A percentile compares a stretch with the other conserved stretches of the same genome.
Evolutionary conservation across 2,113 vertebrate genomes (phyloP).

Genomic region (Struthio camelus): DNA sequence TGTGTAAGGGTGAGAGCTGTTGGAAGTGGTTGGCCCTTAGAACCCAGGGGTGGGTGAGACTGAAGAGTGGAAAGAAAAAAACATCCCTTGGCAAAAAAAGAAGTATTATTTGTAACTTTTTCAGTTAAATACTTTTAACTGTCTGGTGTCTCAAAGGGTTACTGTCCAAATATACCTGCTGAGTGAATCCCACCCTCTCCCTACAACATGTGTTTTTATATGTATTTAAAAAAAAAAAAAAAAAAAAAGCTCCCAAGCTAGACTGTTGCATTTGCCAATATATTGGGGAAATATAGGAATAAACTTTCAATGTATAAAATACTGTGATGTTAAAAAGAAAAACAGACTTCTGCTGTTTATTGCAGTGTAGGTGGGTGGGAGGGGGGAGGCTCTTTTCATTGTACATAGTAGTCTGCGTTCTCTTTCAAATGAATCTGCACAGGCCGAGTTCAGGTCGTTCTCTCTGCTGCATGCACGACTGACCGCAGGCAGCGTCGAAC

Average conservation of each 20-base stretch:
- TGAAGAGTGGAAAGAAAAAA: not conserved
- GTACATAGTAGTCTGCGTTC: slow-evolving; percentile 61
- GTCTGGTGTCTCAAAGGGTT: slow-evolving; percentile 2
- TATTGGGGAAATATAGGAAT: slow-evolving; percentile 28
- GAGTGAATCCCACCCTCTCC: not conserved
- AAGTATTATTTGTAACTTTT: fast-evolving
- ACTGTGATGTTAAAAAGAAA: slow-evolving; percentile 48
- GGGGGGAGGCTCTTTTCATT: slow-evolving; percentile 69
- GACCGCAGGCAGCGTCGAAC: slow-evolving; percentile 50
- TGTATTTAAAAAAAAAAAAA: not conserved
- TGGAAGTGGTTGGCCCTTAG: not conserved
- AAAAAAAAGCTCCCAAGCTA: not conserved
- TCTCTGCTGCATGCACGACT: slow-evolving; percentile 63
- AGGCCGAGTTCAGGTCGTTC: slow-evolving; percentile 33
- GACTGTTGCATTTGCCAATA: slow-evolving; percentile 68
- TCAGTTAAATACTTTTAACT: not conserved
- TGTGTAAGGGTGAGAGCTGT: not conserved
- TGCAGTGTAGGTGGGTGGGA: not conserved
- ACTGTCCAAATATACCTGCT: not conserved
- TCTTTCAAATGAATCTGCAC: slow-evolving; percentile 14
- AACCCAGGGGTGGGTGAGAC: fast-evolving
- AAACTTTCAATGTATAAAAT: slow-evolving; percentile 7
- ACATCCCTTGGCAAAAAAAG: not conserved
- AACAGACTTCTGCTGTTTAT: not conserved
- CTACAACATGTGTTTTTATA: not conserved